Evolutionary conservation across 2,888 invertebrate genomes (phyloP), one percentile per base, ranked within the genome.

Genomic region (Diplazon laetatorius): DNA sequence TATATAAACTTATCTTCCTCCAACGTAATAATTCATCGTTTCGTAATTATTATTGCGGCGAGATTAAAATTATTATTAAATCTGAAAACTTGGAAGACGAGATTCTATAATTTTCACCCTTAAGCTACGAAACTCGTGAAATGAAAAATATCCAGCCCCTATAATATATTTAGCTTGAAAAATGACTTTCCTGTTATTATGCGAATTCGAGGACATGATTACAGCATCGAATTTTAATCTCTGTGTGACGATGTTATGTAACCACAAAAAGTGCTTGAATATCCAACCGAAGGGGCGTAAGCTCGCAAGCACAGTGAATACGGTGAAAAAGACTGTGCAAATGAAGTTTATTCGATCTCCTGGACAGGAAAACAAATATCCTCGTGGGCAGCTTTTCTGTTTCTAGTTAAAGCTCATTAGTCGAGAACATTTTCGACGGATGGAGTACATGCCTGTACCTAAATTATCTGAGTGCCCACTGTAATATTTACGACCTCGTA

Each of bases 11-110:
- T 37, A 22, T 20, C 5, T 42, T 30, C 65, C 14, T 8, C 8
- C 20, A 44, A 22, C 50, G 10, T 3, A 35, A 62, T 35, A 20
- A 57, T 35, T 20, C 20, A 42, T n/a, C 22, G 14, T 37, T 20
- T 4, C 46, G 37, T 30, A 37, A 60, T 72, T 62, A 46, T 60
- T 52, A 71, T 60, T 37, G 35, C 50, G 63, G 30, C 30, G 8
- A 52, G 22, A 55, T 60, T 44, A 46, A 16, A 14, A 66, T 37
- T 48, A 37, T 50, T 25, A 50, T 65, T 55, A 59, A 57, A 57
- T 39, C 57, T 16, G 10, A 18, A 12, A 52, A 52, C 30, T 57
- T 30, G 18, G 12, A 18, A 37, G 9, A 37, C 2, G 2, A 1
- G 37, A 16, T 57, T 30, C 16, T 12, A 18, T 35, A 37, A 37